Percentiles rank a stretch among this genome's conserved stretches.
Evolutionary conservation across 2,797 vertebrate species (phyloP).

Genomic region (Siniperca scherzeri): DNA sequence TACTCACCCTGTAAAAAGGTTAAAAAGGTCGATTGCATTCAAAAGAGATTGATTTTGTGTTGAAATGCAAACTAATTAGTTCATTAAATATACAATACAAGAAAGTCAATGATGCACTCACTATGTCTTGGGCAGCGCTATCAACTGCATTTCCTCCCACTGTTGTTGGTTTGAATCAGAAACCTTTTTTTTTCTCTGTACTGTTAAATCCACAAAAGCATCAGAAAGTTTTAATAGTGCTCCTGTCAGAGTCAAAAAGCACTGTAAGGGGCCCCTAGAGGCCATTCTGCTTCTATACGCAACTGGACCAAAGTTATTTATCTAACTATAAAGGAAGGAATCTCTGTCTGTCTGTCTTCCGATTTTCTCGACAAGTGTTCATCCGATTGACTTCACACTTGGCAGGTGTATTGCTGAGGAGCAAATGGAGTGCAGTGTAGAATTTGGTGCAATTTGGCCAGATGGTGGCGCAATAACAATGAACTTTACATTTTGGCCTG

Average conservation of each 20-base stretch:
- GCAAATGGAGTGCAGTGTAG: too few species aligned
- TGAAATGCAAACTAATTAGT: constrained; percentile 10
- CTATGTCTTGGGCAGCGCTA: background rate
- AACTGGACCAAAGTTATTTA: constrained; percentile 24
- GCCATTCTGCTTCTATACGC: constrained; percentile 1
- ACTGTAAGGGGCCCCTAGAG: constrained; percentile 1
- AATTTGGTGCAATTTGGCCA: too few species aligned
- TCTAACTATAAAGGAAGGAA: too few species aligned
- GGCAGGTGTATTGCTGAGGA: too few species aligned
- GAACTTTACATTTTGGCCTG: too few species aligned
- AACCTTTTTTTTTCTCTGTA: background rate
- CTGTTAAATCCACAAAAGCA: constrained; percentile 4
- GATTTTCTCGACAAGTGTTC: too few species aligned
- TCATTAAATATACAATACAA: constrained; percentile 15
- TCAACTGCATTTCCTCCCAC: background rate
- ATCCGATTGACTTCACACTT: too few species aligned
- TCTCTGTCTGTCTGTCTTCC: too few species aligned
- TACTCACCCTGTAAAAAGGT: background rate
- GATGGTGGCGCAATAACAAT: too few species aligned
- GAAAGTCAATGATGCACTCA: constrained; percentile 7
- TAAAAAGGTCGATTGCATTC: constrained; percentile 2
- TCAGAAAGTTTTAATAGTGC: constrained; percentile 13
- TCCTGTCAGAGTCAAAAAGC: constrained; percentile 39
- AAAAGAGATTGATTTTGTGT: constrained; percentile 2
- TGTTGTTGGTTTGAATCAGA: constrained; percentile 23